phyloP scores from a whole-genome alignment of 2,113 vertebrate species.

The Cavia porcellus region DNA sequence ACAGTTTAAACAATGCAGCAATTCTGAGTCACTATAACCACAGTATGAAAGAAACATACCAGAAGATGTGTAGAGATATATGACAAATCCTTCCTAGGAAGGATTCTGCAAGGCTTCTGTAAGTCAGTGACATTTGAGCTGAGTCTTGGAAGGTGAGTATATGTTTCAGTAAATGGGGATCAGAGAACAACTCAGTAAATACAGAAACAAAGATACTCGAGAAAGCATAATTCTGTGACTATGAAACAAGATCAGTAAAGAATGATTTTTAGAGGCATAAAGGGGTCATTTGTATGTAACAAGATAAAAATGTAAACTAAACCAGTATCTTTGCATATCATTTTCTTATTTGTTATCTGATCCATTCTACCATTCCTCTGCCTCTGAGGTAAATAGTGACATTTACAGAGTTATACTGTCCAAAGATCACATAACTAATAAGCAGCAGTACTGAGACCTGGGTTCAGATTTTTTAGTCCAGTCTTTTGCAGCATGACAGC shows the following conservation, averaged over 20 bases:
- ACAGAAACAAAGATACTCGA: slow-evolving; percentile 22
- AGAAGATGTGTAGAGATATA: not conserved
- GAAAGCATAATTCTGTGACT: slow-evolving; percentile 23
- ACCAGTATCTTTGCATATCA: not conserved
- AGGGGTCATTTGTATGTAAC: slow-evolving; percentile 25
- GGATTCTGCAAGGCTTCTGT: not conserved
- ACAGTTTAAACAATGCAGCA: not conserved
- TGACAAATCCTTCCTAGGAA: slow-evolving; percentile 6
- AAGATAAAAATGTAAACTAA: slow-evolving; percentile 18
- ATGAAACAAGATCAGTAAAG: not conserved
- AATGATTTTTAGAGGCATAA: slow-evolving; percentile 34
- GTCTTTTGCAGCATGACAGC: not conserved
- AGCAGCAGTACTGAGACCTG: not conserved
- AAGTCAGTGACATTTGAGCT: slow-evolving; percentile 45
- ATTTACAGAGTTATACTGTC: slow-evolving; percentile 45
- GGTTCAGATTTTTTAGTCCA: slow-evolving; percentile 6
- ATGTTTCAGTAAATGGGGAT: slow-evolving; percentile 48
- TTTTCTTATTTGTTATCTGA: slow-evolving; percentile 41
- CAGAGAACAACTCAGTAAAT: not conserved
- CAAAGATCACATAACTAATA: slow-evolving; percentile 29
- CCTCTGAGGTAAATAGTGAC: slow-evolving; percentile 22
- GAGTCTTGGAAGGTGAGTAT: slow-evolving; percentile 1
- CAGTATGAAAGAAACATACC: slow-evolving; percentile 23
- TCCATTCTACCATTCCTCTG: not conserved
- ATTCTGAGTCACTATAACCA: slow-evolving; percentile 20